Conservation (phyloP, 2,797 vertebrate genomes). For the Bufotes viridis region DNA sequence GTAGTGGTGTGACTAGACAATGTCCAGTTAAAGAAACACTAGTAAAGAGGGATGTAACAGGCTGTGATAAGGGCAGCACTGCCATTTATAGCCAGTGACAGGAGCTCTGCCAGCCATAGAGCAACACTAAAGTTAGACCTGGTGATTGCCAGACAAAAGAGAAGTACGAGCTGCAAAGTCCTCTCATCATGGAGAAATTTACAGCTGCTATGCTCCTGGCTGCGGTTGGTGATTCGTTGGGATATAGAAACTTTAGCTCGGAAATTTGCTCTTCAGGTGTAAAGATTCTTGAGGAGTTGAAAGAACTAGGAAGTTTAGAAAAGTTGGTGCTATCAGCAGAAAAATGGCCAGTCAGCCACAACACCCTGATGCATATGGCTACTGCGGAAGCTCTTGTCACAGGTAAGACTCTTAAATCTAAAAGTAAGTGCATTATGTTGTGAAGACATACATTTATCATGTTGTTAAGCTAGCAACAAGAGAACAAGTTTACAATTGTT, state of each 20-base stretch:
- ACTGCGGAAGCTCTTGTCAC: slow-evolving; percentile 91
- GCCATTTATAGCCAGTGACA: slow-evolving; percentile 69
- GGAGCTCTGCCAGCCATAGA: slow-evolving; percentile 71
- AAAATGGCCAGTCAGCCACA: slow-evolving; percentile 92
- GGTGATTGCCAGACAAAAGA: slow-evolving; percentile 8
- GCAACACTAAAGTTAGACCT: slow-evolving; percentile 60
- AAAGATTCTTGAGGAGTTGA: slow-evolving; percentile 87
- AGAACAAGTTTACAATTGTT: background rate
- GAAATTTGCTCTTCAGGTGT: slow-evolving; percentile 80
- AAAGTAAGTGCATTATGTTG: background rate
- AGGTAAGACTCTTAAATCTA: slow-evolving; percentile 77
- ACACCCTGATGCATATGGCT: slow-evolving; percentile 90
- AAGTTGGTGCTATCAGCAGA: slow-evolving; percentile 82
- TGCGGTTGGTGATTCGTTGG: slow-evolving; percentile 87
- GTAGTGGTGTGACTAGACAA: slow-evolving; percentile 10
- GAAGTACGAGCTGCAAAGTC: slow-evolving; percentile 10
- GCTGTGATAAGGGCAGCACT: slow-evolving; percentile 71
- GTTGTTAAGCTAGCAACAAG: background rate
- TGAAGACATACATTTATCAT: background rate
- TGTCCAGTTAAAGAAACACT: slow-evolving; percentile 30
- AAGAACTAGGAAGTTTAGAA: slow-evolving; percentile 81
- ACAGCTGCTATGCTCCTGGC: slow-evolving; percentile 90
- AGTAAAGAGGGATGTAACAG: slow-evolving; percentile 58
- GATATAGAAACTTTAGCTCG: slow-evolving; percentile 83
- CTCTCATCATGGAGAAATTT: slow-evolving; percentile 87